Conservation (phyloP, 2,888 invertebrate species). For the Agrochola lota region DNA sequence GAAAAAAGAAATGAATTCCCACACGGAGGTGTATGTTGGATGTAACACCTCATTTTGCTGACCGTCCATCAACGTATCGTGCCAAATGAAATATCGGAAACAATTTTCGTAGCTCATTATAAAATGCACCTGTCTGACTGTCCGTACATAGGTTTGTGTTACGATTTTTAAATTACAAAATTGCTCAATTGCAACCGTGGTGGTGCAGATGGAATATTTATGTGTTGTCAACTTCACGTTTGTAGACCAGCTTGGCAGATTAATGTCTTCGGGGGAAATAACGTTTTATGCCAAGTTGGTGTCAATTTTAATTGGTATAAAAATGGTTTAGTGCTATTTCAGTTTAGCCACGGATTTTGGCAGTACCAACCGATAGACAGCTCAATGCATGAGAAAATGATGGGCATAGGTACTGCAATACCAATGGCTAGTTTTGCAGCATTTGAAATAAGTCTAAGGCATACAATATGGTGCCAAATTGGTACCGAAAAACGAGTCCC, state of each 20-base stretch:
- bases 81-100: constrained; percentile 58
- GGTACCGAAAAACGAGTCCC: not conserved
- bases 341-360: not conserved
- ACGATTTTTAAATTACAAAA: constrained; percentile 63
- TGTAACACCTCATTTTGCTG: constrained; percentile 68
- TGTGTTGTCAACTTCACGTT: constrained; percentile 35
- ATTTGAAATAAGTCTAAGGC: not conserved
- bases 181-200: constrained; percentile 54
- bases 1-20: constrained; percentile 39
- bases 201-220: constrained; percentile 43
- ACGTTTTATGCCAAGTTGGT: constrained; percentile 3
- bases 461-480: not conserved
- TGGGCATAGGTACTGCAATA: too few relatives aligned
- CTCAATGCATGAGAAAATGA: not conserved
- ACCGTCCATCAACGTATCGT: constrained; percentile 64
- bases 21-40: constrained; percentile 57
- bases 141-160: constrained; percentile 36
- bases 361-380: too few relatives aligned
- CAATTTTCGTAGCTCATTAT: constrained; percentile 61
- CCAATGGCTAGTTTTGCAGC: too few relatives aligned
- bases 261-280: constrained; percentile 22
- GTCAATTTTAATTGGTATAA: constrained; percentile 19
- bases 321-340: not conserved
- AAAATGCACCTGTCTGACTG: constrained; percentile 59
- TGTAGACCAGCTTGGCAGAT: constrained; percentile 33